Percentiles rank a stretch among this genome's conserved stretches.
These are phyloP conservation scores for Elmis aenea DNA, from an alignment of 2,888 invertebrate genomes.

Conservation along the genomic window DNA sequence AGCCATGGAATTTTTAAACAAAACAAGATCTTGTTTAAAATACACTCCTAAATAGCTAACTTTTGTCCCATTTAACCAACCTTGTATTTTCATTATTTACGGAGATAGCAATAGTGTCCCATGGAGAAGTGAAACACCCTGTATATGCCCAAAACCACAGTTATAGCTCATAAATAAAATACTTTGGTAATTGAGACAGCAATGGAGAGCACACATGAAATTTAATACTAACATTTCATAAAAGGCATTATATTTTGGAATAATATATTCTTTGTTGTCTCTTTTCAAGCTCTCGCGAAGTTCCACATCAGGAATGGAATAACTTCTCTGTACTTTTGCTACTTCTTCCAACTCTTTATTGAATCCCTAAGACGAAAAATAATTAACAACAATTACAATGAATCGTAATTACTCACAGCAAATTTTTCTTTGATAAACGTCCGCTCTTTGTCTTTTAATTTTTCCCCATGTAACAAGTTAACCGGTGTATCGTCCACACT, in stretches of 20 bases:
- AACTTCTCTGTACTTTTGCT: conserved; percentile 76
- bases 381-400: conserved; percentile 2
- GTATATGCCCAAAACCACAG: too few species aligned
- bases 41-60: too few species aligned
- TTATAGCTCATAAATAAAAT: too few species aligned
- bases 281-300: conserved; percentile 81
- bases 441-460: conserved; percentile 80
- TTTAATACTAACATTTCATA: conserved; percentile 63
- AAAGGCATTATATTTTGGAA: conserved; percentile 81
- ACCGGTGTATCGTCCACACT: conserved; percentile 63
- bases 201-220: too few species aligned
- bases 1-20: too few species aligned
- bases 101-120: too few species aligned
- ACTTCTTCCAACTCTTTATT: conserved; percentile 95
- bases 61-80: too few species aligned
- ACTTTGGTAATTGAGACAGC: too few species aligned
- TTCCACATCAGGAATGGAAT: conserved; percentile 90
- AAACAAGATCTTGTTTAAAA: too few species aligned
- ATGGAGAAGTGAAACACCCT: too few species aligned
- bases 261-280: conserved; percentile 82
- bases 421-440: conserved; percentile 85
- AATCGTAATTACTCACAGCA: conserved; percentile 55
- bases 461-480: conserved; percentile 53
- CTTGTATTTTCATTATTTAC: too few species aligned
- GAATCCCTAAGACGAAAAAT: conserved; percentile 63